A percentile compares a stretch with the other conserved stretches of the same genome.
Conservation (phyloP, 2,113 vertebrate genomes). For the Micronycteris hirsuta region DNA sequence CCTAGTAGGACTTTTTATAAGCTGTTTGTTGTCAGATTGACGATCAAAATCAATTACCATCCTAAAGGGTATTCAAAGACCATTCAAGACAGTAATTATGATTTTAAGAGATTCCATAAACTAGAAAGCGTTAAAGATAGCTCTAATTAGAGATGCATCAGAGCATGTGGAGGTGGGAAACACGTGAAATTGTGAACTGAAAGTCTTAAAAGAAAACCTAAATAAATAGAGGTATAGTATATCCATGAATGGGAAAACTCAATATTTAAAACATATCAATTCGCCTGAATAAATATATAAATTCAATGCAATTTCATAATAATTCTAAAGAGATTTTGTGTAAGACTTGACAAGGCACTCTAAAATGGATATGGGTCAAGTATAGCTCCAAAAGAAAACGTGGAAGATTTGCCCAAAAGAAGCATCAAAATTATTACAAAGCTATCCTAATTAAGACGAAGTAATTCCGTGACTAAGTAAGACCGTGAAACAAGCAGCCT, state of each 20-base stretch:
- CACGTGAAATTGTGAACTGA: not conserved
- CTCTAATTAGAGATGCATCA: not conserved
- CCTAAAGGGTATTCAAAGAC: not conserved
- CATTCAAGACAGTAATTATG: not conserved
- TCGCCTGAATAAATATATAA: not conserved
- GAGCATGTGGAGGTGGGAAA: not conserved
- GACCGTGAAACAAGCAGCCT: not conserved
- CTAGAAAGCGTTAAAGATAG: not conserved
- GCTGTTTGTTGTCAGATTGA: not conserved
- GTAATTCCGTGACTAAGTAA: too few species aligned
- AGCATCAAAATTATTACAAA: not conserved
- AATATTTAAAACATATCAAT: not conserved
- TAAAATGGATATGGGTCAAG: not conserved
- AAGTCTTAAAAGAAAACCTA: not conserved
- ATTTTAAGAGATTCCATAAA: not conserved
- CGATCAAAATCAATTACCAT: not conserved
- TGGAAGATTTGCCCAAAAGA: not conserved
- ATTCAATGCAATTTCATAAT: not conserved
- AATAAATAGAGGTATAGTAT: not conserved
- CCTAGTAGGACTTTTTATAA: not conserved
- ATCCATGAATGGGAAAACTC: not conserved
- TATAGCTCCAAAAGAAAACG: not conserved
- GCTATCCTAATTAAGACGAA: not conserved
- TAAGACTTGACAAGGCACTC: not conserved
- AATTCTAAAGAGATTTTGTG: not conserved